Evolutionary conservation across 2,113 vertebrate species (phyloP).

Genomic region (Ranitomeya variabilis): DNA sequence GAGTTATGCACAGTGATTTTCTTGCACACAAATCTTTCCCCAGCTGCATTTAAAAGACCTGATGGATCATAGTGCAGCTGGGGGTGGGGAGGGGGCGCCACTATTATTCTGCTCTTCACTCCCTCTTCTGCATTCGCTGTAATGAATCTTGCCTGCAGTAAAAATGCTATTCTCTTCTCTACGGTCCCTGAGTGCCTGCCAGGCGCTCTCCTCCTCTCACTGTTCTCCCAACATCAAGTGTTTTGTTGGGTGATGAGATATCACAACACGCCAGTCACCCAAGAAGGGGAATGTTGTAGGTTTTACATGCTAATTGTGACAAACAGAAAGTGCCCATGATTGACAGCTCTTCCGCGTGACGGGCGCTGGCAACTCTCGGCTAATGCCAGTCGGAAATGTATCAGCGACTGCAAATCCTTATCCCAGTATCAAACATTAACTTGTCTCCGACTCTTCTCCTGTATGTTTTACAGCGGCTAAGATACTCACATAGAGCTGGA

Average conservation of each 20-base stretch:
- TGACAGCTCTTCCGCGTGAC: slow-evolving; percentile 13
- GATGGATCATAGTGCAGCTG: slow-evolving; percentile 32
- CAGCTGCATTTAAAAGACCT: slow-evolving; percentile 35
- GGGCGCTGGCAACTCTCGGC: slow-evolving; percentile 13
- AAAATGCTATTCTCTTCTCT: slow-evolving; percentile 43
- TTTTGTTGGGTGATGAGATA: slow-evolving; percentile 21
- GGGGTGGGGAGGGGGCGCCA: slow-evolving; percentile 15
- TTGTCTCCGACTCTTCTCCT: not conserved
- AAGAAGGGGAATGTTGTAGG: not conserved
- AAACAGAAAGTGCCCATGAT: slow-evolving; percentile 12
- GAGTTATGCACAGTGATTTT: slow-evolving; percentile 33
- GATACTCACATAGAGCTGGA: not conserved
- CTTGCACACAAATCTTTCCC: slow-evolving; percentile 20
- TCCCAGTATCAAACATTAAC: not conserved
- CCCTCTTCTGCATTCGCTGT: slow-evolving; percentile 41
- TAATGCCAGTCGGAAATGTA: not conserved
- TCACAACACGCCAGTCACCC: slow-evolving; percentile 43
- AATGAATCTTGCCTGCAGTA: slow-evolving; percentile 50
- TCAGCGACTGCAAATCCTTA: not conserved
- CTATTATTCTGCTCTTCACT: slow-evolving; percentile 27
- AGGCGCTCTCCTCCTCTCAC: not conserved
- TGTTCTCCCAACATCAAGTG: slow-evolving; percentile 20
- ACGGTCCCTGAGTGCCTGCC: not conserved
- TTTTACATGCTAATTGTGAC: slow-evolving; percentile 44
- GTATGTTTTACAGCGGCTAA: not conserved